Evolutionary conservation across 2,888 invertebrate genomes (phyloP).

Genomic region (Hydraecia micacea): DNA sequence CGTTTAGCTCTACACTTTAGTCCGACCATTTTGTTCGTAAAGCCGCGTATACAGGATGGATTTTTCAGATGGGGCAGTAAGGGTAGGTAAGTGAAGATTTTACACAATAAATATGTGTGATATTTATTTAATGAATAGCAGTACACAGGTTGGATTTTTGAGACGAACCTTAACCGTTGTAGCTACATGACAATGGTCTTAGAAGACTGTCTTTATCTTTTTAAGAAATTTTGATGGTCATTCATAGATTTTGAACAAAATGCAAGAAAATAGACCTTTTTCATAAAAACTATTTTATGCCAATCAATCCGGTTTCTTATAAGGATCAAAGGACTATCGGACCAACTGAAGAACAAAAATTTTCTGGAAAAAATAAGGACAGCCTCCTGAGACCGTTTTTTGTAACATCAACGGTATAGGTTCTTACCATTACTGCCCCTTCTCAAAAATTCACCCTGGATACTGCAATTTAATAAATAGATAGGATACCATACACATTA

Average conservation of each 20-base stretch:
- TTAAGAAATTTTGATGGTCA: not conserved
- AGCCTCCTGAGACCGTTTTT: not conserved
- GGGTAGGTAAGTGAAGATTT: not conserved
- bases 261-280: not conserved
- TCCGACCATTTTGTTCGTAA: conserved; percentile 9
- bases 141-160: not conserved
- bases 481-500: not conserved
- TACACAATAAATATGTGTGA: no score
- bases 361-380: not conserved
- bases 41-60: not conserved
- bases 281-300: not conserved
- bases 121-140: no score
- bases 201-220: not conserved
- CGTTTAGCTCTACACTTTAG: conserved; percentile 42
- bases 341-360: not conserved
- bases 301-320: not conserved
- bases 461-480: not conserved
- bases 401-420: not conserved
- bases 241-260: not conserved
- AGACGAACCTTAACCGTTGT: not conserved
- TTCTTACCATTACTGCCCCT: not conserved
- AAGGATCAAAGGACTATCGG: not conserved
- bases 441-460: not conserved
- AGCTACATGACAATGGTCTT: not conserved
- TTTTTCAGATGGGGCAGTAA: not conserved